A percentile compares a stretch with the other conserved stretches of the same genome.
These are phyloP conservation scores for Brachionus plicatilis DNA, from an alignment of 1,140 invertebrate species.

Conservation along the genomic window DNA sequence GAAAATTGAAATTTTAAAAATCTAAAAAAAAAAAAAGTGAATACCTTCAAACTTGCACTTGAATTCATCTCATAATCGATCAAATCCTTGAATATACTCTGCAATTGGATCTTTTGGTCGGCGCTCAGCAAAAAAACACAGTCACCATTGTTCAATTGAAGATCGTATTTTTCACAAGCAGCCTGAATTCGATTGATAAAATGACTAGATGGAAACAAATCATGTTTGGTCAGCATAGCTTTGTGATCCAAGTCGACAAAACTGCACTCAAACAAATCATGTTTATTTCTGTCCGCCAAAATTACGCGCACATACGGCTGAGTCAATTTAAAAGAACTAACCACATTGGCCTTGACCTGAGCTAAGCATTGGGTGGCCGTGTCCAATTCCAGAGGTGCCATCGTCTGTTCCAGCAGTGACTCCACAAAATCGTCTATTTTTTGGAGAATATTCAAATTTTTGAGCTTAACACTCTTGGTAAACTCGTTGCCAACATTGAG, in stretches of 20 bases:
- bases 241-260: conserved; percentile 2
- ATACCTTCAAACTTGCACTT: neutral
- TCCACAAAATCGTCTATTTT: conserved; percentile 1
- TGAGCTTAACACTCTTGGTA: neutral
- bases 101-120: neutral
- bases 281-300: neutral
- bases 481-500: neutral
- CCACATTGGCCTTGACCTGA: neutral
- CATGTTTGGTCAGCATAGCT: neutral
- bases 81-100: neutral
- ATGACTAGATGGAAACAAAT: neutral
- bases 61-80: neutral
- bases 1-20: neutral
- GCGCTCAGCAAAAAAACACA: neutral
- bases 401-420: neutral
- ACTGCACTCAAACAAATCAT: neutral
- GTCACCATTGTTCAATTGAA: neutral
- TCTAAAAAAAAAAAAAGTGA: neutral
- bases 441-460: neutral
- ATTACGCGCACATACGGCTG: neutral
- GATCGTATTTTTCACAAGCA: neutral
- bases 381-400: neutral
- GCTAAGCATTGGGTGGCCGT: neutral
- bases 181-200: neutral
- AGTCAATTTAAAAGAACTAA: neutral